Evolutionary conservation across 92 coral and sea anemone species (phyloP).

Genomic region (Nematostella vectensis): DNA sequence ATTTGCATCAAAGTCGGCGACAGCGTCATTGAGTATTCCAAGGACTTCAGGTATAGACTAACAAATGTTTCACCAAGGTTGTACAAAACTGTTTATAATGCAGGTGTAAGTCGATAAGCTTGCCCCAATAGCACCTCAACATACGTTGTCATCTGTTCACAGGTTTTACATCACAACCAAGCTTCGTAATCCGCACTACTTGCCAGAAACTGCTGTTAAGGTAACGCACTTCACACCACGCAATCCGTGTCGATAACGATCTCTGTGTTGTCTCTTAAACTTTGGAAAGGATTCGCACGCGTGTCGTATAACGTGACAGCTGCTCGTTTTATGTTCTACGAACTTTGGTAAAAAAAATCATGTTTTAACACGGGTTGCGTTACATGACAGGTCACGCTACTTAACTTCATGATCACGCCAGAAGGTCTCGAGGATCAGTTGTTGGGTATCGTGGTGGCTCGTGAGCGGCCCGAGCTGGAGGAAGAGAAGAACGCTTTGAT

Average conservation of each 20-base stretch:
- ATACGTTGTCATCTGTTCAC: too few relatives aligned
- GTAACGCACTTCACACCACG: too few relatives aligned
- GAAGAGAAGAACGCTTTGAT: conserved; percentile 97
- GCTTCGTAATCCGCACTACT: conserved; percentile 88
- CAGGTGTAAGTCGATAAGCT: too few relatives aligned
- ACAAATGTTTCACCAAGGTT: not conserved
- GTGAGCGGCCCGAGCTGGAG: conserved; percentile 95
- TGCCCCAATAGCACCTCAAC: too few relatives aligned
- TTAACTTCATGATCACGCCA: conserved; percentile 98
- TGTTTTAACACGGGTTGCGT: too few relatives aligned
- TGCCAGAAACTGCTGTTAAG: conserved; percentile 94
- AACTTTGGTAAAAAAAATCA: too few relatives aligned
- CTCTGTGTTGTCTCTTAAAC: too few relatives aligned
- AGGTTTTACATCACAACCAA: conserved; percentile 94
- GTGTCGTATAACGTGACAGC: too few relatives aligned
- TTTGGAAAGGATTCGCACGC: too few relatives aligned
- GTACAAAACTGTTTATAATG: too few relatives aligned
- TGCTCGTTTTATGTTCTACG: too few relatives aligned
- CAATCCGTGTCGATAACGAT: too few relatives aligned
- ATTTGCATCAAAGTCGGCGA: conserved; percentile 93
- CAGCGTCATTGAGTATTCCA: conserved; percentile 90
- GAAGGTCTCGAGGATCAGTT: conserved; percentile 96
- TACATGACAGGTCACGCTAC: conserved; percentile 67
- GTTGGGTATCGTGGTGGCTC: conserved; percentile 91
- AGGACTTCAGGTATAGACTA: conserved; percentile 88